Conservation (phyloP, 1,140 invertebrate genomes). For the Portunus trituberculatus region DNA sequence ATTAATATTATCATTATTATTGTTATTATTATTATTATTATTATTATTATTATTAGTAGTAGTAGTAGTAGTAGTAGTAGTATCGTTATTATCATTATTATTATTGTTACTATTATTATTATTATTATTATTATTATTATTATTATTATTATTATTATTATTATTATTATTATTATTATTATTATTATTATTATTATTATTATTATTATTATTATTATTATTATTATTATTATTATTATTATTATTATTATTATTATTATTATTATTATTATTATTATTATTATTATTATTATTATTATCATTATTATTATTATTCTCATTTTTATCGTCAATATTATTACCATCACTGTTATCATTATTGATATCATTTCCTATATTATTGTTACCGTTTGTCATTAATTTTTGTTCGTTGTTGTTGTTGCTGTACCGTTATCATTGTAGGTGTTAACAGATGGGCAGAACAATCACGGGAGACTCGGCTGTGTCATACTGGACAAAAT, state of each 20-base stretch:
- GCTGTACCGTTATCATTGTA: background rate
- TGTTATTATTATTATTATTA: background rate
- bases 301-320: too few relatives aligned
- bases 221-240: slow-evolving; percentile 23
- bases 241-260: background rate
- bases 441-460: too few relatives aligned
- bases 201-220: background rate
- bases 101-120: background rate
- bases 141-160: slow-evolving; percentile 11
- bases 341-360: background rate
- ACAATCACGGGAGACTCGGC: too few relatives aligned
- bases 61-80: background rate
- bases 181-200: slow-evolving; percentile 33
- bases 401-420: background rate
- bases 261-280: background rate
- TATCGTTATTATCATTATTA: slow-evolving; percentile 10
- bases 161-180: slow-evolving; percentile 35
- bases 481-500: background rate
- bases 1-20: background rate
- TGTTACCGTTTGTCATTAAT: background rate
- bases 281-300: too few relatives aligned
- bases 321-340: background rate
- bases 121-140: background rate
- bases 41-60: background rate
- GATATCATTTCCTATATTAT: background rate